Evolutionary conservation across 1,140 invertebrate genomes (phyloP), one percentile per base, ranked within the genome.

Genomic region (Pentalonia nigronervosa): DNA sequence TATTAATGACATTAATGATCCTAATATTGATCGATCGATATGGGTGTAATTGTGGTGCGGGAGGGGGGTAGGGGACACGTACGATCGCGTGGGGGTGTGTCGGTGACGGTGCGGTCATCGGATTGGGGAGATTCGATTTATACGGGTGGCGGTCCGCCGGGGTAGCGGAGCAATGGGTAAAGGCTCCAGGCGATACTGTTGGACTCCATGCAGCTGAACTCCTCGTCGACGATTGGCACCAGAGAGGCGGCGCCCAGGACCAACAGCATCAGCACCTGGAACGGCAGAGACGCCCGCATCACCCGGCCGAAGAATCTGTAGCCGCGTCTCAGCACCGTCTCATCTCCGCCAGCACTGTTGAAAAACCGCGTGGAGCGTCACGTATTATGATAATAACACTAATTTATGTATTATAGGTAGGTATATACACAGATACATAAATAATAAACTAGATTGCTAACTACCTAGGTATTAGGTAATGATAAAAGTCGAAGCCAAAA

Each of bases 231-330:
- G 94, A 97, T 96, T 89, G 98, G 98, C 76, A 99, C 97, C 94
- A 99, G 96, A 53, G 98, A 97, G 81, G 98, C 98, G 93, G 98
- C 97, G 91, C 98, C 98, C 94, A 99, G 96, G 94, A 99, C 96
- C 93, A 99, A 96, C 94, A 99, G 96, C 96, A 99, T 97, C 94
- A 99, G 95, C 60, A 98, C 97, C 95, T 98, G 98, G 95, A 99
- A 98, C 50, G 98, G 98, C 94, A 99, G 95, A 25, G 98, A 98
- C 60, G 98, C 97, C 95, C 98, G 96, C 93, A 98, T 96, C 93
- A 99, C 98, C 94, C 98, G 97, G 94, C 97, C 97, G 94, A 99
- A 96, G 96, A 98, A 98, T 86, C 88, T 83, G 94, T 97, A 97
- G 94, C 97, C 97, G 94, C 97, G 96, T 81, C 96, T 96, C 94